These are phyloP conservation scores for Fragum sueziense DNA, from an alignment of 2,888 invertebrate genomes.

Conservation along the genomic window DNA sequence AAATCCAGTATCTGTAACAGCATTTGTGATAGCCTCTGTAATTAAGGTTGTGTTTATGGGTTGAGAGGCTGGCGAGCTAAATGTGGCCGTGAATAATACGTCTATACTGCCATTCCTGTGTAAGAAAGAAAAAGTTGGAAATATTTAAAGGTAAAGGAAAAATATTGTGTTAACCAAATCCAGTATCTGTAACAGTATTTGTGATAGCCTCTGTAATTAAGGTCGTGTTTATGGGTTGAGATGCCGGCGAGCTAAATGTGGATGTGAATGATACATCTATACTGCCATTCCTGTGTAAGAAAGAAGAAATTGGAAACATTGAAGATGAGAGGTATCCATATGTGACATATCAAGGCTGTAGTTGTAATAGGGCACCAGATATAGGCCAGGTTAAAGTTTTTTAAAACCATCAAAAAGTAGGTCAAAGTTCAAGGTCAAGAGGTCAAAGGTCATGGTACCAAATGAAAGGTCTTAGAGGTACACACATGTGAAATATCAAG, in stretches of 20 bases:
- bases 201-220: conserved; percentile 24
- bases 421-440: too few relatives aligned
- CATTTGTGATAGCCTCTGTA: conserved; percentile 19
- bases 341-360: too few relatives aligned
- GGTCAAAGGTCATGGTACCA: too few relatives aligned
- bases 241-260: conserved; percentile 19
- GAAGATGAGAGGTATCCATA: neutral
- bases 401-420: too few relatives aligned
- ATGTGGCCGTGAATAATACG: conserved; percentile 45
- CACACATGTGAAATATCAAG: too few relatives aligned
- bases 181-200: conserved; percentile 1
- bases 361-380: too few relatives aligned
- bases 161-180: conserved; percentile 29
- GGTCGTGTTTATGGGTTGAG: conserved; percentile 7
- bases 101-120: conserved; percentile 63
- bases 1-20: conserved; percentile 20
- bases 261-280: conserved; percentile 52
- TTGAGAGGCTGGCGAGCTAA: conserved; percentile 2
- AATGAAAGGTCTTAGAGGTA: too few relatives aligned
- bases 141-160: neutral
- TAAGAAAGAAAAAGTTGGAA: neutral
- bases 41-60: conserved; percentile 22
- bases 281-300: conserved; percentile 65
- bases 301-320: neutral
- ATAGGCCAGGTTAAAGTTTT: too few relatives aligned